Conservation (phyloP, 2,888 invertebrate genomes). For the Himalopsyche japonica region DNA sequence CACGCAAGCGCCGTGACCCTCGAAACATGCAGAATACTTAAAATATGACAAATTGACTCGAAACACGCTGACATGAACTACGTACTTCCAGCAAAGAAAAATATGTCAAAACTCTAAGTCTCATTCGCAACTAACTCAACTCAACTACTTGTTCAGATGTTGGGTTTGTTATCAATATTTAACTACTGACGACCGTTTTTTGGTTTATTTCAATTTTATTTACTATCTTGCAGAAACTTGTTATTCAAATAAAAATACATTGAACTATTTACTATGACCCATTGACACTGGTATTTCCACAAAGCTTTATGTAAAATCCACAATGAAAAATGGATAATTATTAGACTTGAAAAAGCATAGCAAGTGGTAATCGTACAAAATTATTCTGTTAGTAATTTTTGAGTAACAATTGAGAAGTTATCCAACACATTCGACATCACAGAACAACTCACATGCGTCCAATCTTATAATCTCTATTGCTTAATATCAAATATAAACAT, state of each 20-base stretch:
- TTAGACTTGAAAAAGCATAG: no score
- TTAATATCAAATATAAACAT: no score
- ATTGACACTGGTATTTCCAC: background rate
- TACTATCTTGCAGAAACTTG: background rate
- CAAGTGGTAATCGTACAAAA: no score
- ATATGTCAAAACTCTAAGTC: conserved; percentile 65
- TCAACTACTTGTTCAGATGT: conserved; percentile 49
- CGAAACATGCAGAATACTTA: conserved; percentile 32
- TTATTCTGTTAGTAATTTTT: no score
- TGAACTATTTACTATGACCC: background rate
- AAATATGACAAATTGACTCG: conserved; percentile 38
- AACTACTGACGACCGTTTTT: conserved; percentile 37
- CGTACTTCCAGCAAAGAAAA: conserved; percentile 66
- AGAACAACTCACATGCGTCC: no score
- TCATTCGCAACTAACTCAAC: conserved; percentile 64
- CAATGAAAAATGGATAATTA: no score
- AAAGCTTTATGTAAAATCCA: no score
- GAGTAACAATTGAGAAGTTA: no score
- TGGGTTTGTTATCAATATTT: conserved; percentile 22
- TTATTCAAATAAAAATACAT: background rate
- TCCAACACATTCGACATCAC: no score
- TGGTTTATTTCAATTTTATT: background rate
- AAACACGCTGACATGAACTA: conserved; percentile 59
- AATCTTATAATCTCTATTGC: no score
- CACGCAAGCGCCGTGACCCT: background rate